phyloP scores from a whole-genome alignment of 2,113 vertebrate genomes.

The Onychostoma macrolepis region DNA sequence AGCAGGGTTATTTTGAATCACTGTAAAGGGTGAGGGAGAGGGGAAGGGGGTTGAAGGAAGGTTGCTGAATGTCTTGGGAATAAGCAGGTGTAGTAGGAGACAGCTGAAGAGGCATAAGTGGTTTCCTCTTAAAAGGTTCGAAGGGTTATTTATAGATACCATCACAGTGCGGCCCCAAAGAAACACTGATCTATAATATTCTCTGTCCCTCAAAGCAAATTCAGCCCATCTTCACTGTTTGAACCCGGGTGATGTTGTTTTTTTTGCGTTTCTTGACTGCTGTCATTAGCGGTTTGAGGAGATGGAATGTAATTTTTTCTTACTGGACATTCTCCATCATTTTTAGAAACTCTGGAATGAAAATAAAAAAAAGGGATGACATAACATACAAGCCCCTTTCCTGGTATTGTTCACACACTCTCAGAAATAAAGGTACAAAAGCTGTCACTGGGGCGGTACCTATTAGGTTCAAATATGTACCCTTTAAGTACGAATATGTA shows the following conservation, averaged over 20 bases:
- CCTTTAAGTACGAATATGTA: no score
- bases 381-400: background rate
- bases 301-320: conserved; percentile 67
- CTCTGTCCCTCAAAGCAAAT: background rate
- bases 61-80: conserved; percentile 64
- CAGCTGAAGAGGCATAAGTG: conserved; percentile 66
- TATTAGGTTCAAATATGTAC: no score
- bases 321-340: conserved; percentile 82
- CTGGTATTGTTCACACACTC: background rate
- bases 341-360: conserved; percentile 76
- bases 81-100: conserved; percentile 68
- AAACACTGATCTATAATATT: conserved; percentile 1
- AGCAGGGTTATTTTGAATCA: conserved; percentile 72
- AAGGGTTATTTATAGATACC: conserved; percentile 73
- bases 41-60: conserved; percentile 13
- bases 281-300: background rate
- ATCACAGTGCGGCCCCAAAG: conserved; percentile 40
- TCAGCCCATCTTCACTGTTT: background rate
- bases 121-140: conserved; percentile 73
- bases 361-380: background rate
- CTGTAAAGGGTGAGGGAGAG: conserved; percentile 37
- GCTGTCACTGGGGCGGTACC: no score
- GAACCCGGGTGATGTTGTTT: background rate
- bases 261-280: background rate
- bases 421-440: no score